Evolutionary conservation across 2,113 vertebrate genomes (phyloP).

Genomic region (Ciconia maguari): DNA sequence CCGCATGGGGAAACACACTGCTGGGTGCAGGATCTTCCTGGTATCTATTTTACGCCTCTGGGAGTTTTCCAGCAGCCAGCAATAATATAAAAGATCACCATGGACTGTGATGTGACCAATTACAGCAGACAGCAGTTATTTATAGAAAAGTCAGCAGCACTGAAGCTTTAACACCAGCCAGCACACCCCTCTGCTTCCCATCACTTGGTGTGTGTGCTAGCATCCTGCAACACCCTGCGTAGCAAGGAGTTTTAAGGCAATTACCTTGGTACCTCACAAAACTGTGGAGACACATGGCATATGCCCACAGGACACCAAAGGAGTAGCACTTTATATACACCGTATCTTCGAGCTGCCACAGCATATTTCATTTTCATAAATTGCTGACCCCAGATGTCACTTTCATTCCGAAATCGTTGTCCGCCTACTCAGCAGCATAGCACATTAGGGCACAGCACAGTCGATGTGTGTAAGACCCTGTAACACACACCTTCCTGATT

Average conservation of each 20-base stretch:
- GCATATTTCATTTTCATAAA: conserved; percentile 22
- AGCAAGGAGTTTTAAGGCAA: not conserved
- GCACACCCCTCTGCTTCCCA: conserved; percentile 21
- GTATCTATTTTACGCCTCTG: conserved; percentile 35
- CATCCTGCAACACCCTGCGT: not conserved
- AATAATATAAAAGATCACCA: conserved; percentile 49
- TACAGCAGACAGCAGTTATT: conserved; percentile 62
- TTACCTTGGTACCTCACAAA: conserved; percentile 13
- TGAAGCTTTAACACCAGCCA: conserved; percentile 44
- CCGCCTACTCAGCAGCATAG: not conserved
- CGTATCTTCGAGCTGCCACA: not conserved
- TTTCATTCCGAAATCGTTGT: not conserved
- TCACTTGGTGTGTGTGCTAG: not conserved
- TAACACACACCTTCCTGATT: not conserved
- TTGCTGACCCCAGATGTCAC: not conserved
- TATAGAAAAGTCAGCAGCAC: conserved; percentile 42
- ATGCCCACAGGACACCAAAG: not conserved
- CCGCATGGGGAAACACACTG: not conserved
- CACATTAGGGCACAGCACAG: not conserved
- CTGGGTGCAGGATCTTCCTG: conserved; percentile 36
- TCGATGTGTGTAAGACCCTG: not conserved
- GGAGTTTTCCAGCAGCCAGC: conserved; percentile 59
- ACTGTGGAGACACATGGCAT: not conserved
- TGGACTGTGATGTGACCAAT: conserved; percentile 46
- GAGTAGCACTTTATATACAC: not conserved